A percentile compares a stretch with the other conserved stretches of the same genome.
phyloP scores from a whole-genome alignment of 2,113 vertebrate species.

The Progne subis region DNA sequence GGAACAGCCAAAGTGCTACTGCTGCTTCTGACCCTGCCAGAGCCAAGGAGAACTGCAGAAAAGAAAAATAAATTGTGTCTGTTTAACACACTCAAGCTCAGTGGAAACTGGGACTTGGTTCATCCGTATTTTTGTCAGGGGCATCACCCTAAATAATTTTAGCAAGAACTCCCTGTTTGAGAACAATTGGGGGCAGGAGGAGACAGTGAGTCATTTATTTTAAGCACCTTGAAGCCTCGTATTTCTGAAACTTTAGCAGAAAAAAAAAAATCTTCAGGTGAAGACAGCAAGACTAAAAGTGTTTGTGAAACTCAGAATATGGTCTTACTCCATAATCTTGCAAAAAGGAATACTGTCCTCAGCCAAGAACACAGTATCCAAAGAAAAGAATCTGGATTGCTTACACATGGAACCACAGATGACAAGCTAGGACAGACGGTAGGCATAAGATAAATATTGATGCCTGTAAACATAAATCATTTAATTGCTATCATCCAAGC shows the following conservation, averaged over 20 bases:
- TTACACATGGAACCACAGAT: not conserved
- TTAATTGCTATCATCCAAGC: slow-evolving; percentile 38
- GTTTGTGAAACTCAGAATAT: not conserved
- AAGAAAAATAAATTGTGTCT: slow-evolving; percentile 32
- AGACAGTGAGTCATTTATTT: slow-evolving; percentile 44
- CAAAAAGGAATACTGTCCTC: not conserved
- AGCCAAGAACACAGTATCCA: slow-evolving; percentile 1
- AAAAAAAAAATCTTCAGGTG: slow-evolving; percentile 25
- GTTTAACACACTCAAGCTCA: slow-evolving; percentile 23
- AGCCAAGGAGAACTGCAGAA: slow-evolving; percentile 53
- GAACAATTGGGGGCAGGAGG: slow-evolving; percentile 43
- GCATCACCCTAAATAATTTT: slow-evolving; percentile 65
- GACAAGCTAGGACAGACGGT: not conserved
- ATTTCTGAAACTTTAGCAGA: slow-evolving; percentile 7
- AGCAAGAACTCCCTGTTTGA: slow-evolving; percentile 43
- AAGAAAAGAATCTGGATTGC: not conserved
- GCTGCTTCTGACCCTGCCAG: slow-evolving; percentile 47
- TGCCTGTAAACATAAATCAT: slow-evolving; percentile 14
- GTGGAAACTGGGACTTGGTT: slow-evolving; percentile 55
- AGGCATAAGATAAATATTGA: slow-evolving; percentile 34
- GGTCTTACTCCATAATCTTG: not conserved
- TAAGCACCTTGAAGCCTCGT: slow-evolving; percentile 10
- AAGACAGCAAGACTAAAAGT: not conserved
- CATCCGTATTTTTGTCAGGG: slow-evolving; percentile 51
- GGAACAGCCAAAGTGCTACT: slow-evolving; percentile 53